phyloP scores from a whole-genome alignment of 1,140 invertebrate species.

The Penaeus vannamei region DNA sequence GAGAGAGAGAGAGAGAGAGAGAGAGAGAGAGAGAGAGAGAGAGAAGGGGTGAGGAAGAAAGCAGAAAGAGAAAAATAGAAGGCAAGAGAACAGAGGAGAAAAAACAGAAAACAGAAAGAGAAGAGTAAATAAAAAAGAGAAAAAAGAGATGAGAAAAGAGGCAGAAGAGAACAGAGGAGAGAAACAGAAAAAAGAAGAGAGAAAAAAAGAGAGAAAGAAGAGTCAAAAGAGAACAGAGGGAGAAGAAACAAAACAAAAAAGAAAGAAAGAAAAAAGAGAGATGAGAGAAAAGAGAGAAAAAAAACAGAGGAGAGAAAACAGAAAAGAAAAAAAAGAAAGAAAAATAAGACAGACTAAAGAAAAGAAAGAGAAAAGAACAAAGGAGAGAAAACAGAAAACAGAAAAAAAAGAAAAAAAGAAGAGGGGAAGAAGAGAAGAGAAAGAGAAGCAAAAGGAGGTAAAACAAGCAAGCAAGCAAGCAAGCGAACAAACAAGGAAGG shows the following conservation, averaged over 20 bases:
- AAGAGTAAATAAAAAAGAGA: not conserved
- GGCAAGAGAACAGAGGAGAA: not conserved
- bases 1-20: not conserved
- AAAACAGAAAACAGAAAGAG: not conserved
- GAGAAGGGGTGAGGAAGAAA: not conserved
- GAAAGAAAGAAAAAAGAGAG: not conserved
- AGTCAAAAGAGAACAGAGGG: not conserved
- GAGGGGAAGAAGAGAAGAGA: no score
- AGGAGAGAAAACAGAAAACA: not conserved
- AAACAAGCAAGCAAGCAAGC: no score
- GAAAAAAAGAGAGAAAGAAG: no score
- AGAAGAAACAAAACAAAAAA: no score
- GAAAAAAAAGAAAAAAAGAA: no score
- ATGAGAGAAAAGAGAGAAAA: not conserved
- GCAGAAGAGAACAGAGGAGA: no score
- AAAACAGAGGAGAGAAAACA: no score
- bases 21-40: no score
- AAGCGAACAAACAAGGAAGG: no score
- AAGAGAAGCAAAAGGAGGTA: no score
- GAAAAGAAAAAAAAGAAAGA: not conserved
- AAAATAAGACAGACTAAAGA: not conserved
- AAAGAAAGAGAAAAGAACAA: not conserved
- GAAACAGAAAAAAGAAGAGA: not conserved
- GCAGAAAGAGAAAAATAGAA: not conserved
- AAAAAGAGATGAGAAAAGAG: not conserved